Base-by-base conservation (phyloP, 1,140 invertebrate species). In the Drosophila mauritiana region DNA sequence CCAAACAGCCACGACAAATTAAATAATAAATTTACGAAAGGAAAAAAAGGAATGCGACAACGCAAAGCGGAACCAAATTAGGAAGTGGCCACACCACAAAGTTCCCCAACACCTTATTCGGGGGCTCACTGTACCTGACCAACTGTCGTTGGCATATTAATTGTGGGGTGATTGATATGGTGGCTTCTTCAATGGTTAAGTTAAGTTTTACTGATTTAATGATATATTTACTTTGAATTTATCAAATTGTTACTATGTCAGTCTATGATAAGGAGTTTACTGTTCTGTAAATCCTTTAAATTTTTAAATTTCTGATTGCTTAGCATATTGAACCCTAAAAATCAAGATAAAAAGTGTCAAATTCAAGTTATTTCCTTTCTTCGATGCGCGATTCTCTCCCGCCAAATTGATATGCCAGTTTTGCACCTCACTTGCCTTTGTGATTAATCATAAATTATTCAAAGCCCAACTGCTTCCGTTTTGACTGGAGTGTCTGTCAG, bases 31-130 rank as follows among this genome's bases (percentile, higher is more conserved):
- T 65, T 70, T 25, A 75, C 48, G 52, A 63, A 25, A 51, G 65
- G 58, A 51, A 73, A 79, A 57, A 40, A 52, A 58, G 59, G 58
- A 40, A 73, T 73, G 79, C 56, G 78, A 77, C 75, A 74, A 57
- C 55, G 65, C 73, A 75, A 68, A 91, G 80, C 88, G 88, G 88
- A 91, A 91, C 88, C 88, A 91, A 91, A 91, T 91, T 91, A 81
- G 88, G 88, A 91, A 91, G 88, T 90, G 63, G 68, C 84, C 80
- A 78, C 67, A 57, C 53, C 73, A 48, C 73, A 61, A 49, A 45
- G 55, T 55, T 42, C 62, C 62, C 63, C 80, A 79, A 51, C 70
- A 51, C 77, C 83, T 59, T 88, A 83, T 88, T 73, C 49, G 76
- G 76, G 27, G 27, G 37, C 42, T 46, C 64, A 56, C 73, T 45